A percentile compares a stretch with the other conserved stretches of the same genome.
Conservation (phyloP, 2,888 invertebrate genomes). For the Cephus nigrinus region DNA sequence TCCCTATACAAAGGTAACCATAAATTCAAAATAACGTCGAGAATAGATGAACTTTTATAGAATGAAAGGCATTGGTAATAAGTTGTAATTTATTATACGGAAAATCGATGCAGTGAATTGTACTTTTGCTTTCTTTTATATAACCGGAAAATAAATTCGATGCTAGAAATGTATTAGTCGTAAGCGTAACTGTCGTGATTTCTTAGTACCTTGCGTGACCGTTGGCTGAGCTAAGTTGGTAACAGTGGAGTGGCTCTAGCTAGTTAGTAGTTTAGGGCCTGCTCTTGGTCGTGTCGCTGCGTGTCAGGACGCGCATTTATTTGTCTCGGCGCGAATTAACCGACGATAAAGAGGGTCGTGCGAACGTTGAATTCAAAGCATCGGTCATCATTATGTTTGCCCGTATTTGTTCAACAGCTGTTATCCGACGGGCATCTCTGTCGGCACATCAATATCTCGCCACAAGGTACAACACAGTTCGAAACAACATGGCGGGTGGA, state of each 20-base stretch:
- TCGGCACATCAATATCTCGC: constrained; percentile 47
- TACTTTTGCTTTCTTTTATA: neutral
- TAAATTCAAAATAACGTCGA: neutral
- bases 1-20: neutral
- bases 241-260: neutral
- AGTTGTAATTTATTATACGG: neutral
- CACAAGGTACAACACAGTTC: constrained; percentile 28
- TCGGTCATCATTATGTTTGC: constrained; percentile 27
- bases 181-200: neutral
- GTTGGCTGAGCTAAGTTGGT: neutral
- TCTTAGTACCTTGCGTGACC: neutral
- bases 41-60: too few species aligned
- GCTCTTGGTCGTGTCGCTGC: neutral
- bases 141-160: neutral
- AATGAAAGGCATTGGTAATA: neutral
- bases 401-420: constrained; percentile 28
- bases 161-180: neutral
- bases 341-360: neutral
- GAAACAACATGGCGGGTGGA: constrained; percentile 58
- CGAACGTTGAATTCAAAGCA: constrained; percentile 1
- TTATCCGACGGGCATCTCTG: constrained; percentile 30
- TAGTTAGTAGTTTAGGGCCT: neutral
- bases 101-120: neutral
- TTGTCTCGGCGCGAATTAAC: neutral
- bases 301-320: neutral